Evolutionary conservation across 2,113 vertebrate genomes (phyloP), one percentile per base, ranked within the genome.

Genomic region (Trogon melanurus): DNA sequence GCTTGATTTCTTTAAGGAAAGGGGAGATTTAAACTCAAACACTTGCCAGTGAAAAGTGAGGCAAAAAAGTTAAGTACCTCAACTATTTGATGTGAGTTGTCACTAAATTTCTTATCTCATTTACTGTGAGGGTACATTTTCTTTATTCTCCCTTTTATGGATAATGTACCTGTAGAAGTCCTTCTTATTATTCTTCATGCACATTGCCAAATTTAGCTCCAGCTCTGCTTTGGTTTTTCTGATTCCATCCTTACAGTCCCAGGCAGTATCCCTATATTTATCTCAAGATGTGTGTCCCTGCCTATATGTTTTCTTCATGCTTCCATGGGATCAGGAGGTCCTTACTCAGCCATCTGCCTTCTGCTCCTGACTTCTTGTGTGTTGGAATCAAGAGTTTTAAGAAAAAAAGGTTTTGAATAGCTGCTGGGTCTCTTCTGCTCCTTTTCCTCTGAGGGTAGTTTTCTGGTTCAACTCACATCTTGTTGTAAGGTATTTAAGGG

Each of bases 341-440:
- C 22, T 83, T 47, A 17, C 25, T 56, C 66, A 64, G 17, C 6
- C 19, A 12, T 2, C 19, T 79, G 27, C 50, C n/a, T 54, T 27
- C 50, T 9, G 0, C 9, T 13, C 11, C 36, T 20, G 34, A 10
- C 27, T 13, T 65, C 27, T 16, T 65, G 23, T 8, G 34, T 0
- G 0, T 41, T 51, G 21, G 27, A 72, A 92, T 41, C 53, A 72
- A 61, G 34, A 62, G 3, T 21, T 80, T 6, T 23, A 17, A 17
- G 45, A 65, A 65, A 48, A 72, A 30, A 7, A 3, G 36, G 45
- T 11, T 48, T 75, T 32, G 11, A 67, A 27, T 8, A 47, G 7
- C 15, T 79, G 16, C 22, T 19, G 54, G 3, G 20, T 65, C 23
- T 34, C 45, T 60, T 64, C 45, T 64, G 19, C 8, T 13, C 23